Conservation (phyloP, 37 sponge, comb jelly and placozoan genomes). For the Aphrocallistes beatrix region DNA sequence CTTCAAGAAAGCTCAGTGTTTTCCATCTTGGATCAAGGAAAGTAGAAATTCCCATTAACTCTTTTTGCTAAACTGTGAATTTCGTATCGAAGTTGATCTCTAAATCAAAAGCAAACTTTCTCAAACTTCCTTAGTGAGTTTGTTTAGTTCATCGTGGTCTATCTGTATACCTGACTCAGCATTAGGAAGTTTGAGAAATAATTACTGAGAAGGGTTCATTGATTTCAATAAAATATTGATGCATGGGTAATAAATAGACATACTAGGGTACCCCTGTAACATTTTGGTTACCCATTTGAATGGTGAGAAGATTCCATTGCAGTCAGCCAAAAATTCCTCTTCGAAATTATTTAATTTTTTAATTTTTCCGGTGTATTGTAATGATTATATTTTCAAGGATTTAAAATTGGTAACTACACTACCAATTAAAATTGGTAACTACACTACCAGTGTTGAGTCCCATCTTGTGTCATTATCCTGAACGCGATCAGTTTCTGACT, state of each 20-base stretch:
- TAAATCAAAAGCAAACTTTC: no score
- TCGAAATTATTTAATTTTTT: not conserved
- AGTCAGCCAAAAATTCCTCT: not conserved
- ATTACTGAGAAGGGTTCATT: no score
- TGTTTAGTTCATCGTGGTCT: no score
- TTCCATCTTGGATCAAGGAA: no score
- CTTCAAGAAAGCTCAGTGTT: no score
- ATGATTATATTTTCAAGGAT: not conserved
- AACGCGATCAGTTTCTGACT: not conserved
- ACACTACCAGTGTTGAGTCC: conserved; percentile 1
- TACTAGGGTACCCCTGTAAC: not conserved
- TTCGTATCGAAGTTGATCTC: no score
- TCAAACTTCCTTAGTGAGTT: no score
- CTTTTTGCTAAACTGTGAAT: no score
- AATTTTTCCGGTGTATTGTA: not conserved
- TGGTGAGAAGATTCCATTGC: not conserved
- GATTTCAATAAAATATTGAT: not conserved
- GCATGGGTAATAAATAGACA: not conserved
- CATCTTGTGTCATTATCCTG: conserved; percentile 12
- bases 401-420: not conserved
- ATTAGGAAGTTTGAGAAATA: no score
- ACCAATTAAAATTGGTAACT: not conserved
- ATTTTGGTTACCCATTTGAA: conserved; percentile 5
- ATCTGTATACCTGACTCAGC: no score
- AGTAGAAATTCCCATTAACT: no score